Conservation (phyloP, 2,113 vertebrate species). For the Leucosticte australis region DNA sequence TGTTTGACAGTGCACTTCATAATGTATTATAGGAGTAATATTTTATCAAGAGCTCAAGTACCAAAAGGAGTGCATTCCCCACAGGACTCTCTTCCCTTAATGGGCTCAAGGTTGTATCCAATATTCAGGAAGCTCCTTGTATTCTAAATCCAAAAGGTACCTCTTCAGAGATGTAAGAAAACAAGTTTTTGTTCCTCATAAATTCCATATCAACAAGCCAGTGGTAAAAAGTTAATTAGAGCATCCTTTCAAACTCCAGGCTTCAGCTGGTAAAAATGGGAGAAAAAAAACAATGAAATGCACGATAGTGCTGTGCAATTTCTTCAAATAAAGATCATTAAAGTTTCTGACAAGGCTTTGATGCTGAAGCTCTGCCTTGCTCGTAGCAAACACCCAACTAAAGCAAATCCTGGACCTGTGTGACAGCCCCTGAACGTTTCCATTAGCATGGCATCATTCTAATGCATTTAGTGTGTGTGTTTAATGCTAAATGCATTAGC, state of each 20-base stretch:
- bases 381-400: conserved; percentile 15
- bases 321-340: background rate
- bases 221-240: background rate
- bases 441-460: conserved; percentile 51
- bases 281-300: background rate
- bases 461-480: conserved; percentile 31
- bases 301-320: background rate
- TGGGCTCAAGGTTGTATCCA: background rate
- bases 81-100: background rate
- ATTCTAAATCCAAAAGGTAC: background rate
- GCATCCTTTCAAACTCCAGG: background rate
- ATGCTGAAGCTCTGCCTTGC: background rate
- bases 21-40: background rate
- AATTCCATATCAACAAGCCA: background rate
- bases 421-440: conserved; percentile 40
- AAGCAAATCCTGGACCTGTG: conserved; percentile 27
- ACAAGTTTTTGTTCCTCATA: background rate
- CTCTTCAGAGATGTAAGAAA: background rate
- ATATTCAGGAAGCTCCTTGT: background rate
- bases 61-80: background rate
- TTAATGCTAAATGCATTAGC: conserved; percentile 67
- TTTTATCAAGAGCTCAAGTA: background rate
- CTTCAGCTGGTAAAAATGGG: background rate
- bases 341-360: conserved; percentile 32
- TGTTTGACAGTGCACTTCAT: background rate